Base-by-base conservation (phyloP, 2,113 vertebrate genomes). In the Aspidoscelis tigris region DNA sequence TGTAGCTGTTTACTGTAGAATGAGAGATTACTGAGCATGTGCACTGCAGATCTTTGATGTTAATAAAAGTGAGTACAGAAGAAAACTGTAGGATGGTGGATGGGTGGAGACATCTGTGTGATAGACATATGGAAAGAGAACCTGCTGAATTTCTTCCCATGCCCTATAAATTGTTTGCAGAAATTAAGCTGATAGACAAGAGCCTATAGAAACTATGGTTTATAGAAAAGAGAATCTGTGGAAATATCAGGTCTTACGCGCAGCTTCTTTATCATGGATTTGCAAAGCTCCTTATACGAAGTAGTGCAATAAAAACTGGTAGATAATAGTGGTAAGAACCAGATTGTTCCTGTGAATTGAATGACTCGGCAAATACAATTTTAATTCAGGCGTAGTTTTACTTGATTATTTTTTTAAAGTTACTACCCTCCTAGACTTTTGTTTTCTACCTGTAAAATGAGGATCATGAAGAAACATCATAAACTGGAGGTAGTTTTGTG, bases 1-100 rank as follows among this genome's bases (percentile, higher is more conserved):
- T 61, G 70, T 10, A 81, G 78, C 16, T 58, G 68, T n/a, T 55
- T 20, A 8, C 65, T 71, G 41, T 24, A 69, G 24, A 71, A 33
- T 61, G 61, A 65, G 3, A 20, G 65, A 84, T 82, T 65, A 84
- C 80, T 82, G 79, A 85, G 84, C 68, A 84, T 86, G 44, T 55
- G 78, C 68, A 71, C 69, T 72, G 74, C 78, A 86, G 82, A 14
- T 70, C 83, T 76, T 69, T 76, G 80, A 68, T 43, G 70, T 79
- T 8, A 39, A 64, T 74, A 80, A 53, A 84, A 80, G 61, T 74
- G 26, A 69, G 81, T 41, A n/a, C 21, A 39, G 79, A 77, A 78
- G 1, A 24, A 33, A 80, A 43, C 8, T 16, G 79, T 69, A 68
- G 61, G 24, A 24, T 68, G 61, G 39, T 69, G 64, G 58, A 44